A percentile compares a stretch with the other conserved stretches of the same genome.
Evolutionary conservation across 2,113 vertebrate species (phyloP).

Genomic region (Propithecus coquereli): DNA sequence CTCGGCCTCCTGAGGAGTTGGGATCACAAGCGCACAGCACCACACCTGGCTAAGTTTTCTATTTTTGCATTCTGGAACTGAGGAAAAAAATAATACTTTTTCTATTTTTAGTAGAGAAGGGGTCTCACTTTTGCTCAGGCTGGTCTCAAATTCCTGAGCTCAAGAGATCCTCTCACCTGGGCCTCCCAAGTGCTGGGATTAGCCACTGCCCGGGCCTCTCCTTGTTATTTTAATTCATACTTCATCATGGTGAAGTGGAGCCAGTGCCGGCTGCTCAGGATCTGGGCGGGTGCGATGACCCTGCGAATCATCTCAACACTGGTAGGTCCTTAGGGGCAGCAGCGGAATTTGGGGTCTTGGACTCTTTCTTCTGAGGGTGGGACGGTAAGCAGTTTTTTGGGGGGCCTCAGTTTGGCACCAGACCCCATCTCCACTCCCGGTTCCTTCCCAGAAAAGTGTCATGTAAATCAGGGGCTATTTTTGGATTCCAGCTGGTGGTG

Average conservation of each 20-base stretch:
- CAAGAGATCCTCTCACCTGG: no score
- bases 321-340: not conserved
- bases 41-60: no score
- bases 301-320: not conserved
- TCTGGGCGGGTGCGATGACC: rapidly evolving
- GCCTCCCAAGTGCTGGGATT: no score
- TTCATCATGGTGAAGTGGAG: not conserved
- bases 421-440: not conserved
- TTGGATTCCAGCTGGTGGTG: conserved; percentile 3
- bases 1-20: no score
- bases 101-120: no score
- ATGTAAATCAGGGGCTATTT: conserved; percentile 51
- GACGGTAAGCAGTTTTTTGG: not conserved
- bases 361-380: not conserved
- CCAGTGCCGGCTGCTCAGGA: not conserved
- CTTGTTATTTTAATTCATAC: not conserved
- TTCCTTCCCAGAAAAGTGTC: not conserved
- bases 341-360: not conserved
- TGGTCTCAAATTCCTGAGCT: no score
- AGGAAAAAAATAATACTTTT: no score
- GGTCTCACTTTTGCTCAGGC: no score
- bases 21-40: no score
- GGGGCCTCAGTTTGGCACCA: not conserved
- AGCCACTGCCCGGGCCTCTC: no score
- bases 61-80: no score